Conservation (phyloP, 2,113 vertebrate genomes). For the Gulo gulo region DNA sequence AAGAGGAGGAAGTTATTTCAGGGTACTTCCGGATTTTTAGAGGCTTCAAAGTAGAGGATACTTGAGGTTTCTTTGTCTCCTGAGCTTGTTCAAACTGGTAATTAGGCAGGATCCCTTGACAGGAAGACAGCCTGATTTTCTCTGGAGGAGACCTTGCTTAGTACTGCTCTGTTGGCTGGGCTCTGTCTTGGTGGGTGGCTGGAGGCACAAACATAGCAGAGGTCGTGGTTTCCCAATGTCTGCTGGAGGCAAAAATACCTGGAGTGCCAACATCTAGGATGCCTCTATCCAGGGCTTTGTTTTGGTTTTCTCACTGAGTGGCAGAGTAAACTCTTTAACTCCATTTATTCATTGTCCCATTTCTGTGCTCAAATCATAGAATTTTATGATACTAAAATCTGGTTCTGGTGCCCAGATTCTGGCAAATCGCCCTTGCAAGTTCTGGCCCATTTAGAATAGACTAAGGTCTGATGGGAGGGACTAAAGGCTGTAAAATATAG, state of each 20-base stretch:
- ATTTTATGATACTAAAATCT: not conserved
- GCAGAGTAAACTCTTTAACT: not conserved
- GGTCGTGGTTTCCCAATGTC: accelerated
- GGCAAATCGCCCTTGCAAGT: not conserved
- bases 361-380: not conserved
- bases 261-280: too few relatives aligned
- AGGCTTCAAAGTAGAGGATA: not conserved
- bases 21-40: not conserved
- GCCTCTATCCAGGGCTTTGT: not conserved
- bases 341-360: not conserved
- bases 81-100: accelerated
- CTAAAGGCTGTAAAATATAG: too few relatives aligned
- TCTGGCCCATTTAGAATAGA: not conserved
- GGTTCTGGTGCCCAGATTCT: not conserved
- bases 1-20: not conserved
- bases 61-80: not conserved
- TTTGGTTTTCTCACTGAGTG: not conserved
- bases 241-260: not conserved
- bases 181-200: accelerated
- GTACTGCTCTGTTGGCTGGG: not conserved
- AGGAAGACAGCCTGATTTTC: not conserved
- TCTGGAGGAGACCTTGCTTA: not conserved
- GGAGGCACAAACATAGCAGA: not conserved
- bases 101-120: not conserved
- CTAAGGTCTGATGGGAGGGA: not conserved